Percentiles rank a stretch among this genome's conserved stretches.
Evolutionary conservation across 2,888 invertebrate genomes (phyloP).

Genomic region (Campopleginae sp.): DNA sequence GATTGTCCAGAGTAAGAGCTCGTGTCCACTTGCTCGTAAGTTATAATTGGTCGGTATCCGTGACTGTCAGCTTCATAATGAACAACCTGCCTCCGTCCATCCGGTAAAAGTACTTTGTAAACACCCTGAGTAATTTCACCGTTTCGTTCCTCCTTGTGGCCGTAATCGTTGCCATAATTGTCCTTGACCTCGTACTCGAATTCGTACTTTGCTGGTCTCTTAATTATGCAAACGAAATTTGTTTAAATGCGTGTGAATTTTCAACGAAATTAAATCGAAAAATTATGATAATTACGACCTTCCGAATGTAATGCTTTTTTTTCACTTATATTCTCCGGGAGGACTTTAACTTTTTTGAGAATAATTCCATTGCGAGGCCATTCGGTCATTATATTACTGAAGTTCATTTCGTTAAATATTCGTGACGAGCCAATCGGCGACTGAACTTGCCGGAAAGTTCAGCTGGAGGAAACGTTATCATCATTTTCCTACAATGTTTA

Average conservation of each 20-base stretch:
- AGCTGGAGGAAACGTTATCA: not conserved
- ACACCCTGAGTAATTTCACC: constrained; percentile 82
- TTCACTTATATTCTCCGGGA: not conserved
- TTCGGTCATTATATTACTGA: not conserved
- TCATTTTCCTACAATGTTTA: not conserved
- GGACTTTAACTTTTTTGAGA: not conserved
- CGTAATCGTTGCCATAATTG: constrained; percentile 82
- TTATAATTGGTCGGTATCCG: constrained; percentile 89
- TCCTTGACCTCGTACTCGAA: constrained; percentile 83
- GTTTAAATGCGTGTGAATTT: not conserved
- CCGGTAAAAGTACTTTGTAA: constrained; percentile 82
- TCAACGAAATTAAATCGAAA: not conserved
- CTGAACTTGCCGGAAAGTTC: too few species aligned
- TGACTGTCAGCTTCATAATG: constrained; percentile 89
- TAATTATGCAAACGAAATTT: constrained; percentile 6
- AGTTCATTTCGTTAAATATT: not conserved
- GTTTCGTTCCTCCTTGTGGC: constrained; percentile 82
- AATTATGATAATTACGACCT: constrained; percentile 2
- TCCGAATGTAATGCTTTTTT: not conserved
- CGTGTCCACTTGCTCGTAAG: constrained; percentile 86
- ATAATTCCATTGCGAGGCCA: not conserved
- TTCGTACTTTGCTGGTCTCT: constrained; percentile 80
- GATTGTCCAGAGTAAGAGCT: constrained; percentile 42
- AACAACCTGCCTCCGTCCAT: constrained; percentile 86
- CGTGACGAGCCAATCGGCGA: not conserved